Evolutionary conservation across 2,113 vertebrate genomes (phyloP), one percentile per base, ranked within the genome.

Genomic region (Pseudolaguvia tuberculata): DNA sequence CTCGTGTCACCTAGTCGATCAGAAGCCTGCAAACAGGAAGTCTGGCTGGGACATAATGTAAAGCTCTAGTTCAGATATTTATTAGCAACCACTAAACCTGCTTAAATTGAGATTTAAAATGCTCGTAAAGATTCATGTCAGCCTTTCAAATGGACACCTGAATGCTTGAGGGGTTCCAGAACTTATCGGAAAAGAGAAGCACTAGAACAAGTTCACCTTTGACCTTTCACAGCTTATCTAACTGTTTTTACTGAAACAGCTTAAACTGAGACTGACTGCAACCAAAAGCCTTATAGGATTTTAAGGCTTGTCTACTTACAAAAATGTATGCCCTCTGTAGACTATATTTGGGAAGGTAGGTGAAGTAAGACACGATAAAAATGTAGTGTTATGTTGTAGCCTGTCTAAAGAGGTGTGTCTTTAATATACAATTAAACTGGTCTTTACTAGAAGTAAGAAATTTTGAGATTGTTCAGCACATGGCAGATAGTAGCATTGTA

Each of bases 111-210:
- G 35, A 10, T 29, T 39, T 55, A 75, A 81, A 85, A 83, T 83
- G 75, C 72, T 48, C 39, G 70, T 84, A 85, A 85, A 86, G 13
- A 17, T 14, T 9, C 42, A 50, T 20, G 48, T 80, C 69, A 81
- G 73, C 23, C 21, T 35, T 52, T 77, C 45, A 70, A 65, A 27
- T 31, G 52, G 51, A 85, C 85, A 88, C 83, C 83, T 86, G 82
- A 84, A 75, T 57, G 80, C 81, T 70, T 0, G 58, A 70, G 80
- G 76, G 5, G 77, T 81, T 76, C 10, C 20, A 17, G 15, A 71
- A 50, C 56, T 50, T 63, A 45, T 65, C 25, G 20, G 4, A 39
- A 75, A 84, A 70, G 78, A 56, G 73, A 81, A 80, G 80, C 66
- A 57, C 61, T 76, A 57, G 14, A 21, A 17, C 51, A 55, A 27